Conservation (phyloP, 2,113 vertebrate species). For the Tyto alba region DNA sequence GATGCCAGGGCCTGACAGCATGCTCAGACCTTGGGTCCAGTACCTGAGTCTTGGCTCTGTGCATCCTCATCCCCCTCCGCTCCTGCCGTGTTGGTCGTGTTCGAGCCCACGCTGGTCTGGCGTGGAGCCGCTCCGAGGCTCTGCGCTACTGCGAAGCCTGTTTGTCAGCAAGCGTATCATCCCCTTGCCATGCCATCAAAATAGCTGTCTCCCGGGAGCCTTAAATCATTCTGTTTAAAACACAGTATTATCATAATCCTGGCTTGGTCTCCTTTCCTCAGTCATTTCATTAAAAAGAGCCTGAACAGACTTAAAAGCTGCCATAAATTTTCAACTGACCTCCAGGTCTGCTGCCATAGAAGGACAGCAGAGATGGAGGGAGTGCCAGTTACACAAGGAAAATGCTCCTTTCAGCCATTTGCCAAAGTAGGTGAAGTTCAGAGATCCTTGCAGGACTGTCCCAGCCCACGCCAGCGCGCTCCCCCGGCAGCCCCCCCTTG, state of each 20-base stretch:
- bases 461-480: too few species aligned
- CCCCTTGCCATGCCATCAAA: background rate
- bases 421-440: background rate
- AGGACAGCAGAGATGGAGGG: background rate
- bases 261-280: background rate
- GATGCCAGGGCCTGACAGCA: accelerated
- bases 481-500: background rate
- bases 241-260: background rate
- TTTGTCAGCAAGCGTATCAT: background rate
- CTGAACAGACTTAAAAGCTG: background rate
- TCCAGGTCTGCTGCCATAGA: background rate
- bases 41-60: accelerated
- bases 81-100: accelerated
- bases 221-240: background rate
- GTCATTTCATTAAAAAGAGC: background rate
- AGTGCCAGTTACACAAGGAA: background rate
- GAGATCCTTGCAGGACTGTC: background rate
- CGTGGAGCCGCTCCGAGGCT: accelerated
- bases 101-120: accelerated
- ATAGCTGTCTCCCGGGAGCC: background rate
- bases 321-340: background rate
- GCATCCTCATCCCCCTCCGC: accelerated
- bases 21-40: background rate
- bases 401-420: background rate
- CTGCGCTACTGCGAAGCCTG: accelerated